Conservation (phyloP, 2,113 vertebrate species). For the Anguilla japonica region DNA sequence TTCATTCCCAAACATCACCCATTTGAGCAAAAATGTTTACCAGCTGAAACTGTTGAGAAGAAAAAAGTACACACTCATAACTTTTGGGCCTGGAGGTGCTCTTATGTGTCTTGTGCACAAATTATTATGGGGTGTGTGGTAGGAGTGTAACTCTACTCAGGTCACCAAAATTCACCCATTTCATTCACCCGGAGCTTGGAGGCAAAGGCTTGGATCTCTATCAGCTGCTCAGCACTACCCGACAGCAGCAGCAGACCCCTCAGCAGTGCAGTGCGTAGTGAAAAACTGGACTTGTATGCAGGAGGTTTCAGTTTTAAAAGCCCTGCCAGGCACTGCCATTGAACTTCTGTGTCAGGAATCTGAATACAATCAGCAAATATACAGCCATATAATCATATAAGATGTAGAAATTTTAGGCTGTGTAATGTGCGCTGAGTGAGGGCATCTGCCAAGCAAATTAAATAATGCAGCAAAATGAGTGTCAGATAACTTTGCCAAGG, state of each 20-base stretch:
- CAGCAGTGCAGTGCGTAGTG: background rate
- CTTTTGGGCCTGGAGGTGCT: background rate
- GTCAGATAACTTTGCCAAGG: conserved; percentile 13
- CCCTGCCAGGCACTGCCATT: background rate
- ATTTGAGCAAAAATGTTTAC: background rate
- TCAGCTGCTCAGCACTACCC: background rate
- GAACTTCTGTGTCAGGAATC: background rate
- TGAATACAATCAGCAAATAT: background rate
- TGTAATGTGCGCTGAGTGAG: background rate
- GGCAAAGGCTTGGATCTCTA: background rate
- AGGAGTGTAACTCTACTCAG: background rate
- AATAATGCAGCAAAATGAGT: background rate
- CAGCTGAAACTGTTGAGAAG: background rate
- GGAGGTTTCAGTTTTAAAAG: background rate
- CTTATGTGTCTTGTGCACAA: background rate
- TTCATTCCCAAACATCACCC: background rate
- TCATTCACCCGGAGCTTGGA: background rate
- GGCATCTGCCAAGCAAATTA: background rate
- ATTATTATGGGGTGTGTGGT: background rate
- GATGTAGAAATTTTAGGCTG: background rate
- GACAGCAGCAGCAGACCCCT: background rate
- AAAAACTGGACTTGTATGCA: background rate
- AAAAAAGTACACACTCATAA: background rate
- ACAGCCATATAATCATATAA: background rate
- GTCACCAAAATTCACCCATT: background rate